Conservation (phyloP, 1,140 invertebrate genomes). For the Hylaeus volcanicus region DNA sequence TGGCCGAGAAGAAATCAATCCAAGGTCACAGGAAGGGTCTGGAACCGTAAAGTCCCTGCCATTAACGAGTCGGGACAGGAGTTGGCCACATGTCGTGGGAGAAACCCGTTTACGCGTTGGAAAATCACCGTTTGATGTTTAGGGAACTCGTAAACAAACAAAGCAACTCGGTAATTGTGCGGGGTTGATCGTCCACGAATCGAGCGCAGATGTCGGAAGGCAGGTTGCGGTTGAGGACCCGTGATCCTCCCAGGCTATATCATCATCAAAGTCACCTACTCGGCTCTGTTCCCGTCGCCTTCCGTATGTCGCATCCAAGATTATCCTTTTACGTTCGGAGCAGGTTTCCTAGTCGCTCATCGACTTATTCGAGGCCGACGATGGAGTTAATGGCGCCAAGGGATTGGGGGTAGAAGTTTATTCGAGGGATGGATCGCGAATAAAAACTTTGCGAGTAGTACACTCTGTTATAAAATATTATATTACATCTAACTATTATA, state of each 20-base stretch:
- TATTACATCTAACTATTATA: too few species aligned
- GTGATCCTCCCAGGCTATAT: slow-evolving; percentile 23
- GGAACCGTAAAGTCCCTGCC: slow-evolving; percentile 4
- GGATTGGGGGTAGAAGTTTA: too few species aligned
- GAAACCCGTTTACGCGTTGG: slow-evolving; percentile 12
- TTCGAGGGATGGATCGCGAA: too few species aligned
- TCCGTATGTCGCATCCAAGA: slow-evolving; percentile 57
- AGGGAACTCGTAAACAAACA: slow-evolving; percentile 60
- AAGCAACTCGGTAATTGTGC: slow-evolving; percentile 14
- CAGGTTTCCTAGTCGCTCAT: slow-evolving; percentile 21
- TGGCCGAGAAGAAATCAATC: slow-evolving; percentile 2
- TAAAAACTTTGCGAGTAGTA: too few species aligned
- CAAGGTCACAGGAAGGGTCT: slow-evolving; percentile 34
- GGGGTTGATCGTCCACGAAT: slow-evolving; percentile 14
- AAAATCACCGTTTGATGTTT: slow-evolving; percentile 55
- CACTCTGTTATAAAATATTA: too few species aligned
- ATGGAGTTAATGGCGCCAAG: too few species aligned
- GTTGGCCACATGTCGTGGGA: slow-evolving; percentile 47
- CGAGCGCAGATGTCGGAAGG: slow-evolving; percentile 44
- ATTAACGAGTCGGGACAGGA: neutral
- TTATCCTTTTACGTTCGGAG: neutral
- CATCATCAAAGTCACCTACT: slow-evolving; percentile 20
- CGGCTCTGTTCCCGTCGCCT: slow-evolving; percentile 41
- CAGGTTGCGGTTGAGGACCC: slow-evolving; percentile 50
- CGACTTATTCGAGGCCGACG: neutral